Conservation (phyloP, 1,140 invertebrate genomes). For the Belonocnema kinseyi region DNA sequence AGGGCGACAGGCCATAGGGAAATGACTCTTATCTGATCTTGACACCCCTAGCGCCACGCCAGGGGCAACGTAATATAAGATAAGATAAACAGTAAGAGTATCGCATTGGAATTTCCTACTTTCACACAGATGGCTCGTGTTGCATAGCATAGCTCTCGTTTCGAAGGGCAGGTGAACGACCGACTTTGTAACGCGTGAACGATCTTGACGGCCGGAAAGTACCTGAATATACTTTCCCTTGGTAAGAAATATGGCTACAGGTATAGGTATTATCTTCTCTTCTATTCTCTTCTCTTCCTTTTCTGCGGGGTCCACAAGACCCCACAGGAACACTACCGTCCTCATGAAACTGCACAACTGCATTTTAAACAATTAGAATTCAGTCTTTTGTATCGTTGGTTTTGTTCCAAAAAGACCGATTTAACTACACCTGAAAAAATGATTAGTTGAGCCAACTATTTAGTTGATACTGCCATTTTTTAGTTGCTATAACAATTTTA, state of each 20-base stretch:
- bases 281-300: not conserved
- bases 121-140: not conserved
- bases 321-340: not conserved
- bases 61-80: not conserved
- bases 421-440: too few relatives aligned
- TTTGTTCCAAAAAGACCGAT: not conserved
- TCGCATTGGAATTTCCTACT: slow-evolving; percentile 34
- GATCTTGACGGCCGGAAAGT: slow-evolving; percentile 42
- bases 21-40: not conserved
- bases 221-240: slow-evolving; percentile 1
- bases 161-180: slow-evolving; percentile 49
- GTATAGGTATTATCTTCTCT: not conserved
- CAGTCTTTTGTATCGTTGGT: too few relatives aligned
- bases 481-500: too few relatives aligned
- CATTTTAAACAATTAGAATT: too few relatives aligned
- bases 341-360: too few relatives aligned
- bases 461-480: too few relatives aligned
- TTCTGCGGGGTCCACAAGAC: not conserved
- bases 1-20: not conserved
- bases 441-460: too few relatives aligned
- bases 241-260: not conserved
- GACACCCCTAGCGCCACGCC: not conserved
- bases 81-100: slow-evolving; percentile 5
- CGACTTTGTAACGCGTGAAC: slow-evolving; percentile 46
- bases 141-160: slow-evolving; percentile 20